phyloP scores from a whole-genome alignment of 2,888 invertebrate species.

The Diarsia brunnea region DNA sequence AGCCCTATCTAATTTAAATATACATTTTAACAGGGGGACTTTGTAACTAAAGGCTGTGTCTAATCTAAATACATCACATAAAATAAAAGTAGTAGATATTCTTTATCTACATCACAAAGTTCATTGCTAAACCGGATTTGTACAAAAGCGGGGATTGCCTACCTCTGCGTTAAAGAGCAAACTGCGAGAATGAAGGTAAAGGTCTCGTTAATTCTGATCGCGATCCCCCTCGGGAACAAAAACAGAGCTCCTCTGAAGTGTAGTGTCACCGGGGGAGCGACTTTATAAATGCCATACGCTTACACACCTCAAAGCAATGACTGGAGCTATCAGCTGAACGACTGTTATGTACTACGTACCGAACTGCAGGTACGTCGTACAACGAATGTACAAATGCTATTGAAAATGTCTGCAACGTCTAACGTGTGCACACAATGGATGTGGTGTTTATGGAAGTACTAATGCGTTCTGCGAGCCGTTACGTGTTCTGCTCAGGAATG shows the following conservation, averaged over 20 bases:
- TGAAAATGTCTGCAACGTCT: slow-evolving; percentile 53
- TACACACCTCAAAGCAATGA: slow-evolving; percentile 67
- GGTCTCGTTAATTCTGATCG: slow-evolving; percentile 62
- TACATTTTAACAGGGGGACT: slow-evolving; percentile 52
- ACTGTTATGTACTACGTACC: slow-evolving; percentile 46
- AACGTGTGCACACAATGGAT: slow-evolving; percentile 58
- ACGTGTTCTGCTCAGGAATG: slow-evolving; percentile 68
- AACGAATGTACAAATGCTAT: slow-evolving; percentile 58
- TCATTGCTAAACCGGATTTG: slow-evolving; percentile 35
- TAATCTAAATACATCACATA: slow-evolving; percentile 59
- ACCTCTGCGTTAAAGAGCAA: slow-evolving; percentile 48
- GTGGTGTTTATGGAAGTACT: slow-evolving; percentile 61
- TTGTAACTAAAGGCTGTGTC: slow-evolving; percentile 34
- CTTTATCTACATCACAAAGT: slow-evolving; percentile 46
- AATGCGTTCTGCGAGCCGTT: slow-evolving; percentile 62
- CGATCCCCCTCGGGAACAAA: slow-evolving; percentile 54
- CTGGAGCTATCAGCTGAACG: slow-evolving; percentile 60
- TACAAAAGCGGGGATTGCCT: slow-evolving; percentile 44
- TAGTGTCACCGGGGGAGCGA: slow-evolving; percentile 61
- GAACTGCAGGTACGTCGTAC: slow-evolving; percentile 47
- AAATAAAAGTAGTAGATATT: slow-evolving; percentile 50
- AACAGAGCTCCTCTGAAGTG: slow-evolving; percentile 58
- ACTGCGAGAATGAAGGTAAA: slow-evolving; percentile 58
- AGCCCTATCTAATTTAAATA: slow-evolving; percentile 67
- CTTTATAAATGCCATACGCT: slow-evolving; percentile 64